Base-by-base conservation (phyloP, 2,888 invertebrate species). In the Eudasyphora cyanicolor region DNA sequence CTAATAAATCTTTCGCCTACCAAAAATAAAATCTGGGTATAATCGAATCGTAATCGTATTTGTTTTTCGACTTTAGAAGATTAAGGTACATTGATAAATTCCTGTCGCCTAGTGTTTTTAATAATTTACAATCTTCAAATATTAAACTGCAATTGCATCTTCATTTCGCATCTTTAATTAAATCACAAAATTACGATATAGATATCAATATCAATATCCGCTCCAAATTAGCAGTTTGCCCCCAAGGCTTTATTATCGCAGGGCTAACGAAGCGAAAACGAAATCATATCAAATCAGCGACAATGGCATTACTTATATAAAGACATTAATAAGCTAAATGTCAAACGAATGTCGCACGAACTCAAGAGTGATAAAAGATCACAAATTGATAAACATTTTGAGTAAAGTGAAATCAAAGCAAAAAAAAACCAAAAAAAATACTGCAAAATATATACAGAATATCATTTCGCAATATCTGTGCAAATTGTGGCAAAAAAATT, bases 181-280 rank as follows among this genome's bases (percentile, higher is more conserved):
- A 19, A 19, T 4, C 21, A 2, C 17, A 12, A 51, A 51, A 21
- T 5, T 51, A 27, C 57, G 14, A 24, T 27, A n/a, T n/a, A n/a
- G n/a, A n/a, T n/a, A n/a, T n/a, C n/a, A 24, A 27, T 10, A 57
- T 57, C 27, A 24, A 4, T 14, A 21, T 51, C 8, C 51, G 10
- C 51, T 1, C 21, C 19, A 51, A 57, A 57, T 24, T 57, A 57
- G 24, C 57, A 57, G n/a, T 57, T 21, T 4, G 24, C 27, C 57
- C n/a, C 8, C 57, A 57, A 57, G 57, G 57, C 24, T 45, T n/a
- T n/a, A n/a, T n/a, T 45, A 45, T n/a, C n/a, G 45, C n/a, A 32
- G 4, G n/a, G 6, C 45, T 14, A 5, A 27, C 24, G 14, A 8
- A 14, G 19, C 21, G 24, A 51, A 51, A 17, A 51, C 2, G 51